Evolutionary conservation across 2,113 vertebrate genomes (phyloP).

Genomic region (Paedocypris sp.): DNA sequence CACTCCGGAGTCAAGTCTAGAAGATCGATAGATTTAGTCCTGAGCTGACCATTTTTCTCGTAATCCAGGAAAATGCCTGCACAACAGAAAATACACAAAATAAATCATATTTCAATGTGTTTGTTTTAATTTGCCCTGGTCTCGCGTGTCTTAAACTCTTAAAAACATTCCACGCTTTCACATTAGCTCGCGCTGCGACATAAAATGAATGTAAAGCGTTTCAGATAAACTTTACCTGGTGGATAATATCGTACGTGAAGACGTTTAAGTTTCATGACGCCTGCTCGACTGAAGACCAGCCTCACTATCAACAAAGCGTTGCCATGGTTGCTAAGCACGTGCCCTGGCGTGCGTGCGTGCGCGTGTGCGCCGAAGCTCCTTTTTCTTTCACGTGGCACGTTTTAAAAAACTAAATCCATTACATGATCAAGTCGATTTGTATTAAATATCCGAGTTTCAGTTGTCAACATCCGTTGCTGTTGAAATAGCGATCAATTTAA

Average conservation of each 20-base stretch:
- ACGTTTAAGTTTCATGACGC: constrained; percentile 69
- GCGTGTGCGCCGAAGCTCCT: constrained; percentile 18
- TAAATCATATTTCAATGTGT: background rate
- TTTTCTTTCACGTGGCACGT: background rate
- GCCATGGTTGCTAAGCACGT: constrained; percentile 45
- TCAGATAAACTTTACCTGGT: constrained; percentile 67
- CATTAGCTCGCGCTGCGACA: too few relatives aligned
- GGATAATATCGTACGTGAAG: constrained; percentile 84
- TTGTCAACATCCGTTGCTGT: too few relatives aligned
- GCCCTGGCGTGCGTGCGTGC: constrained; percentile 13
- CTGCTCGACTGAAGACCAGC: background rate
- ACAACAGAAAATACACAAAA: background rate
- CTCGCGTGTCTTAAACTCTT: too few relatives aligned
- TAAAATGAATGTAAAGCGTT: background rate
- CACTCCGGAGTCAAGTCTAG: constrained; percentile 73
- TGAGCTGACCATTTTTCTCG: constrained; percentile 62
- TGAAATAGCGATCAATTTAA: too few relatives aligned
- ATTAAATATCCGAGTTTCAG: too few relatives aligned
- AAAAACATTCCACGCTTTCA: too few relatives aligned
- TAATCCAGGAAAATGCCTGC: constrained; percentile 88
- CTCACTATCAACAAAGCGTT: constrained; percentile 45
- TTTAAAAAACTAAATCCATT: too few relatives aligned
- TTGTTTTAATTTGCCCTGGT: too few relatives aligned
- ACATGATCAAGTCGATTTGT: too few relatives aligned
- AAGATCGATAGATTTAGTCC: constrained; percentile 81